Conservation (phyloP, 2,888 invertebrate species). For the Apamea anceps region DNA sequence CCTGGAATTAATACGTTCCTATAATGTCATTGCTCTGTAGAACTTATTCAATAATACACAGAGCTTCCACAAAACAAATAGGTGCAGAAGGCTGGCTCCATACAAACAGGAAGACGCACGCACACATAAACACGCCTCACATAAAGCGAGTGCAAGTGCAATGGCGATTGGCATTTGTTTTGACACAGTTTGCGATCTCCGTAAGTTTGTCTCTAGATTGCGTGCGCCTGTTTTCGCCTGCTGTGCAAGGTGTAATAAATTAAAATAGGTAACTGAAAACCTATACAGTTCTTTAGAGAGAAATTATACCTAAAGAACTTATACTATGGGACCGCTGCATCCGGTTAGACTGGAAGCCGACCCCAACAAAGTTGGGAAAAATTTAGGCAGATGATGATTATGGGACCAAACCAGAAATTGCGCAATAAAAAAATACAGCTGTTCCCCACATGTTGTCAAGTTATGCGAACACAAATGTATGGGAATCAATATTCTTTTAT, state of each 20-base stretch:
- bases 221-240: not conserved
- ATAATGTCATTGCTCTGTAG: slow-evolving; percentile 50
- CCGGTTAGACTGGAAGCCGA: no score
- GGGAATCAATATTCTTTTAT: not conserved
- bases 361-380: no score
- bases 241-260: not conserved
- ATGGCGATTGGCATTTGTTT: not conserved
- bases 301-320: no score
- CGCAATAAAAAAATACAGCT: not conserved
- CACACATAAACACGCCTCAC: not conserved
- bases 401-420: not conserved
- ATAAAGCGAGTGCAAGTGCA: not conserved
- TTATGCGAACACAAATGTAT: not conserved
- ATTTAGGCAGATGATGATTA: no score
- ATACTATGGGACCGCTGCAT: not conserved
- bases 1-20: slow-evolving; percentile 50
- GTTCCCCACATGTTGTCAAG: not conserved
- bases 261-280: not conserved
- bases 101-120: not conserved
- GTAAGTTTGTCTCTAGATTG: not conserved
- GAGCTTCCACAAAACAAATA: slow-evolving; percentile 22
- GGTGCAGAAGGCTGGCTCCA: slow-evolving; percentile 11
- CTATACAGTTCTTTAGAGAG: not conserved
- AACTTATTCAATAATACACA: slow-evolving; percentile 64
- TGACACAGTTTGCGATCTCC: not conserved